Evolutionary conservation across 2,888 invertebrate species (phyloP).

Genomic region (Polydrusus pterygomalis): DNA sequence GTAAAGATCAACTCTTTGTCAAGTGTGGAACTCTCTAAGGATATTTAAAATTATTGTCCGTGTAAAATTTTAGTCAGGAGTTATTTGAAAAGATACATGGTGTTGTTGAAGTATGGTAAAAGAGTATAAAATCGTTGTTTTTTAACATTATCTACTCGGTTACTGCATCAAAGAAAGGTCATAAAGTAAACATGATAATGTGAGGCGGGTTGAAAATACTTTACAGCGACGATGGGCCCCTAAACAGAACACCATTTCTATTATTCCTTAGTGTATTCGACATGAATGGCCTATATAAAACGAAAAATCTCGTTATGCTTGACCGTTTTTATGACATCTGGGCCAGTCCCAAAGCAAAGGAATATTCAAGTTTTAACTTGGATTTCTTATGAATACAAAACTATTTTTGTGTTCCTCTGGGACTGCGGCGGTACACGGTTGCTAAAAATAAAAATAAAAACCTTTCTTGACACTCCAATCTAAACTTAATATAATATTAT

Average conservation of each 20-base stretch:
- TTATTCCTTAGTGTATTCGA: neutral
- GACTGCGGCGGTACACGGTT: neutral
- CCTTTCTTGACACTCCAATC: no score
- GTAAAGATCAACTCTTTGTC: conserved; percentile 31
- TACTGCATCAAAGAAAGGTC: no score
- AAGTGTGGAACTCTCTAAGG: conserved; percentile 22
- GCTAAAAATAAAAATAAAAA: no score
- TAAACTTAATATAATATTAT: no score
- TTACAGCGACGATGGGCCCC: no score
- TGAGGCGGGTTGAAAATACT: no score
- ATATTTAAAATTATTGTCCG: conserved; percentile 31
- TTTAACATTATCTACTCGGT: no score
- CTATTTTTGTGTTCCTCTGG: neutral
- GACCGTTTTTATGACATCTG: conserved; percentile 10
- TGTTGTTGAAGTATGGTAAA: no score
- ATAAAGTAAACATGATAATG: no score
- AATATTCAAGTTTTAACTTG: neutral
- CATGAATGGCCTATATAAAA: neutral
- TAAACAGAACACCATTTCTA: neutral
- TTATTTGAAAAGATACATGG: no score
- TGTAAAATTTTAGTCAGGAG: conserved; percentile 2
- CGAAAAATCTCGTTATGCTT: neutral
- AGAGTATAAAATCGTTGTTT: no score
- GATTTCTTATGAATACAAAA: conserved; percentile 6
- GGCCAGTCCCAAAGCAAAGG: neutral